Base-by-base conservation (phyloP, 1,140 invertebrate species). In the Drosophila funebris region DNA sequence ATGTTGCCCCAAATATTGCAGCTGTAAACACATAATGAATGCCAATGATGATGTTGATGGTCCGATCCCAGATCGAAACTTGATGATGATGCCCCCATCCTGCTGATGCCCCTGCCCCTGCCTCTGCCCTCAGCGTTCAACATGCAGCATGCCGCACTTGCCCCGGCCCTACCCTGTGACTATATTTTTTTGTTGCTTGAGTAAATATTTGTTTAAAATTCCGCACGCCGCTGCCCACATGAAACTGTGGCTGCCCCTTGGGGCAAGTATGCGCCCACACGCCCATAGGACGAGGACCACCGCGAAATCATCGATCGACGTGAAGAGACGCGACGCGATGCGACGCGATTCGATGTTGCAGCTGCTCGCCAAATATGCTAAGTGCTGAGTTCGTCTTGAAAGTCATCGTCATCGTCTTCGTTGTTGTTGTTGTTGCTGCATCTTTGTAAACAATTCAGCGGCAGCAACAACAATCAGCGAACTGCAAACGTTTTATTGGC, bases 1-100 rank as follows among this genome's bases (percentile, higher is more conserved):
- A 88, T 88, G 83, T 88, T 88, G 83, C 83, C 83, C 83, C 83
- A 88, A 88, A 88, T 88, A 88, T 88, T 81, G 83, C 83, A 88
- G 83, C 83, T 88, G 83, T 88, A 88, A 88, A 88, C 83, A 88
- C 78, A 88, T 76, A 82, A 73, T 78, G 82, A 78, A 67, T 61
- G 64, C 77, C 69, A 63, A 64, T 66, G 44, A 69, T 68, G 62
- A 72, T 73, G n/a, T n/a, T n/a, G n/a, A 27, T 27, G 24, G 24
- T 6, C n/a, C 33, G 33, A 36, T 36, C 11, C 3, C 33, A 36
- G 58, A 70, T 81, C 16, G 11, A 50, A 31, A 24, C 29, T 54
- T 44, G 63, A 54, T 71, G 61, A 66, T 57, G 43, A 41, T 61
- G 16, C n/a, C 22, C 52, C 63, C 44, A 61, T 75, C 48, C 64